Evolutionary conservation across 1,140 invertebrate species (phyloP).

Genomic region (Pollicipes pollicipes): DNA sequence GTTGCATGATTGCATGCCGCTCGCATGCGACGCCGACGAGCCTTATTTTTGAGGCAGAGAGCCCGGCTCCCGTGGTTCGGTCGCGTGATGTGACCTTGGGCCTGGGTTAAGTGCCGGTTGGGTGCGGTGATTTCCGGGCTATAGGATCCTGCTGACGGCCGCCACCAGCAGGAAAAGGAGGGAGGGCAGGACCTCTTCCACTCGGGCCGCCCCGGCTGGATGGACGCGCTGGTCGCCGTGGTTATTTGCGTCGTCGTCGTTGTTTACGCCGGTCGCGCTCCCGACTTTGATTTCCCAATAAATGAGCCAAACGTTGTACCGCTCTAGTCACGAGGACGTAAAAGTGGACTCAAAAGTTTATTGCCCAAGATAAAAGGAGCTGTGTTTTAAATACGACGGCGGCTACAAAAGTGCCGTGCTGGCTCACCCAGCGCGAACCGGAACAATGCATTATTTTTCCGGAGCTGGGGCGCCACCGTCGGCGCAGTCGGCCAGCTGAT

Average conservation of each 20-base stretch:
- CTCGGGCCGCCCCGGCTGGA: no score
- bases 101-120: neutral
- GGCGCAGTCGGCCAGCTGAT: no score
- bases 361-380: neutral
- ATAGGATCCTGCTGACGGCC: neutral
- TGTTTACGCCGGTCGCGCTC: neutral
- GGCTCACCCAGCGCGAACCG: no score
- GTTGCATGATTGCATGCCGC: neutral
- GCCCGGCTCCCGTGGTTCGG: neutral
- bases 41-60: neutral
- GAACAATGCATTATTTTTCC: no score
- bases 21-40: neutral
- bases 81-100: neutral
- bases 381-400: no score
- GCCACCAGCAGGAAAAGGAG: no score
- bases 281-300: neutral
- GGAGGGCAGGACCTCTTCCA: no score
- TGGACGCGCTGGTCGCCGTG: no score
- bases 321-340: neutral
- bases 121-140: neutral
- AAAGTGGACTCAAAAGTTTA: neutral
- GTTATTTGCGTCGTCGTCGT: neutral
- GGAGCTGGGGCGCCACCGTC: no score
- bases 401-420: no score
- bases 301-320: neutral